phyloP scores from a whole-genome alignment of 2,888 invertebrate species.

The Thecophora atra region DNA sequence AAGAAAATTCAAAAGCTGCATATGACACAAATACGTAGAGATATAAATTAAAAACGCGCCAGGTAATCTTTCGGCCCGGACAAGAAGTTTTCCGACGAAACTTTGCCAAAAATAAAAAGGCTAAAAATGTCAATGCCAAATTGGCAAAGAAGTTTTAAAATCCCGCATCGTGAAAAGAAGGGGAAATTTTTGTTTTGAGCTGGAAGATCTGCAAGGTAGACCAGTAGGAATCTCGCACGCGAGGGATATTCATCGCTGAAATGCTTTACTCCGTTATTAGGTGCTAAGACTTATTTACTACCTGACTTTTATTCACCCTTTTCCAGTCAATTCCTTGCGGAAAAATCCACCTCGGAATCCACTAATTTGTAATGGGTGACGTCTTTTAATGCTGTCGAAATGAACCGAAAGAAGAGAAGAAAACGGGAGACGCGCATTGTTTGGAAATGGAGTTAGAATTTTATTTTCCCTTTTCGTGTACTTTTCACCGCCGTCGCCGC shows the following conservation, averaged over 20 bases:
- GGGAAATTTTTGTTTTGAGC: constrained; percentile 31
- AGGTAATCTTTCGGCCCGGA: not conserved
- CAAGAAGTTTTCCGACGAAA: constrained; percentile 19
- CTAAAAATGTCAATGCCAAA: constrained; percentile 15
- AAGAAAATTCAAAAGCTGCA: constrained; percentile 6
- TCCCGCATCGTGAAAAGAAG: constrained; percentile 9
- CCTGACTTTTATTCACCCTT: too few relatives aligned
- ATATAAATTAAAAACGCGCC: constrained; percentile 2
- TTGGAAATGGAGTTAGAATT: too few relatives aligned
- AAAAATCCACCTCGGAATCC: too few relatives aligned
- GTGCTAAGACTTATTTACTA: too few relatives aligned
- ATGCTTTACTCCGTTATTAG: not conserved
- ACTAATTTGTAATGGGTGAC: constrained; percentile 18
- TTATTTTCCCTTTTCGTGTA: too few relatives aligned
- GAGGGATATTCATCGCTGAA: constrained; percentile 8
- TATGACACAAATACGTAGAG: not conserved
- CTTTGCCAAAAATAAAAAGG: constrained; percentile 16
- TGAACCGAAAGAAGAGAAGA: too few relatives aligned
- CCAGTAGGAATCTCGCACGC: constrained; percentile 29
- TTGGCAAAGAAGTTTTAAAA: constrained; percentile 30
- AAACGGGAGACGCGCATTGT: too few relatives aligned
- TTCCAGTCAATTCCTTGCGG: constrained; percentile 7
- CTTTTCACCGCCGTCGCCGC: too few relatives aligned
- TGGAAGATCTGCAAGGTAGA: constrained; percentile 23
- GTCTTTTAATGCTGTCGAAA: too few relatives aligned